Evolutionary conservation across 2,888 invertebrate genomes (phyloP).

Genomic region (Drosophila yooni): DNA sequence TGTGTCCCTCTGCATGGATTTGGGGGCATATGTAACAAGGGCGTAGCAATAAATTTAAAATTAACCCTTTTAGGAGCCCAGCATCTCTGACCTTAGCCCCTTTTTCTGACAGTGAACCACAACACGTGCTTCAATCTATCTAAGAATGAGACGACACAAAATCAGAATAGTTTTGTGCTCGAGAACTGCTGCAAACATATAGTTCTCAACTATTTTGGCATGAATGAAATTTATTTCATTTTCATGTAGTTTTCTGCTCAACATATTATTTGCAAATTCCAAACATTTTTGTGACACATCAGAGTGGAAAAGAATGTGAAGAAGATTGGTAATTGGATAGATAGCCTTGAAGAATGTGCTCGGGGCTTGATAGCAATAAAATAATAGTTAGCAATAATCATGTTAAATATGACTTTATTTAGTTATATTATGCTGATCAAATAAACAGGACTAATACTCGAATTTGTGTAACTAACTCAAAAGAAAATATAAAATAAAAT

Average conservation of each 20-base stretch:
- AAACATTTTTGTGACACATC: conserved; percentile 22
- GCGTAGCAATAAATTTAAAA: conserved; percentile 78
- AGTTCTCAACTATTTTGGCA: conserved; percentile 38
- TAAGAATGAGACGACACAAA: conserved; percentile 2
- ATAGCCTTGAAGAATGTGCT: neutral
- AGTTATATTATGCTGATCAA: neutral
- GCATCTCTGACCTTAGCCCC: conserved; percentile 69
- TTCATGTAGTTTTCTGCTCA: conserved; percentile 19
- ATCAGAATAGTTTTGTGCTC: conserved; percentile 7
- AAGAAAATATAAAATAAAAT: neutral
- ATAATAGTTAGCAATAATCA: neutral
- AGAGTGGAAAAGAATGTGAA: conserved; percentile 5
- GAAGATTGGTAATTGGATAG: neutral
- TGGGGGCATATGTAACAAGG: conserved; percentile 60
- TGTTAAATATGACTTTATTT: neutral
- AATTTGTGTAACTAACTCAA: neutral
- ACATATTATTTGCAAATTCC: conserved; percentile 14
- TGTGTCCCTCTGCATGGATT: conserved; percentile 56
- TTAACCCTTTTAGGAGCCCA: conserved; percentile 78
- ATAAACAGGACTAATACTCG: neutral
- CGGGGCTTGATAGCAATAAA: neutral
- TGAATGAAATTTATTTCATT: conserved; percentile 37
- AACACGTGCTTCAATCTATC: conserved; percentile 48
- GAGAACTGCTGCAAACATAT: conserved; percentile 15
- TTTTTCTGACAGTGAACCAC: conserved; percentile 15